phyloP scores from a whole-genome alignment of 2,113 vertebrate genomes.

The Taxidea taxus region DNA sequence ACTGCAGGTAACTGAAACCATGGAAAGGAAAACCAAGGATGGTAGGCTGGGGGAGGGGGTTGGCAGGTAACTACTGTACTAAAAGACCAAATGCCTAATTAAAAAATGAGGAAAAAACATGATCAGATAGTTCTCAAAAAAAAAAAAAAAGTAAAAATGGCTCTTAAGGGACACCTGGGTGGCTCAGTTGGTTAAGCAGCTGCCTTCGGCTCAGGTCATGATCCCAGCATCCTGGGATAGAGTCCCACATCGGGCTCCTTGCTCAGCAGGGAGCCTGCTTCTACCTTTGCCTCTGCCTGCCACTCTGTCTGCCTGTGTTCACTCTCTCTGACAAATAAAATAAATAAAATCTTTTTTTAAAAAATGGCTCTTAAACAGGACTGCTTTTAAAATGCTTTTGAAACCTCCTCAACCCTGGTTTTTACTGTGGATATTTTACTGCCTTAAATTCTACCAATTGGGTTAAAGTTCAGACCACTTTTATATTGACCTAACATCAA shows the following conservation, averaged over 20 bases:
- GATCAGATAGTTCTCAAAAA: neutral
- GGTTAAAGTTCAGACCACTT: constrained; percentile 16
- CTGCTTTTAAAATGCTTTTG: constrained; percentile 9
- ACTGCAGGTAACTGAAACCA: neutral
- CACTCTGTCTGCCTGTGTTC: too few species aligned
- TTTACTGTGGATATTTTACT: constrained; percentile 26
- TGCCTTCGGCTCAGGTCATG: too few species aligned
- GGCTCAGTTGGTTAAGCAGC: too few species aligned
- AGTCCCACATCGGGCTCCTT: too few species aligned
- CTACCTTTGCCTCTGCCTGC: too few species aligned
- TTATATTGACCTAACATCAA: constrained; percentile 15
- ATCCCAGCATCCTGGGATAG: too few species aligned
- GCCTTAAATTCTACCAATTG: neutral
- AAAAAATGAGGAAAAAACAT: neutral
- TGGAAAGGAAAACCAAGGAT: neutral
- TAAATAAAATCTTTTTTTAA: too few species aligned
- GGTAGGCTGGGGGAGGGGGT: neutral
- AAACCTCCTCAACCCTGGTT: neutral
- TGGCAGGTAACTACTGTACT: neutral
- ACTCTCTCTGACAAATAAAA: too few species aligned
- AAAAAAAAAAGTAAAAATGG: neutral
- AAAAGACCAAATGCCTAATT: neutral
- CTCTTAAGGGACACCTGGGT: too few species aligned
- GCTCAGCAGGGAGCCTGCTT: too few species aligned
- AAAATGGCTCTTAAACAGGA: constrained; percentile 6